A percentile compares a stretch with the other conserved stretches of the same genome.
phyloP scores from a whole-genome alignment of 1,140 invertebrate species.

The Pseudomyrmex concolor region DNA sequence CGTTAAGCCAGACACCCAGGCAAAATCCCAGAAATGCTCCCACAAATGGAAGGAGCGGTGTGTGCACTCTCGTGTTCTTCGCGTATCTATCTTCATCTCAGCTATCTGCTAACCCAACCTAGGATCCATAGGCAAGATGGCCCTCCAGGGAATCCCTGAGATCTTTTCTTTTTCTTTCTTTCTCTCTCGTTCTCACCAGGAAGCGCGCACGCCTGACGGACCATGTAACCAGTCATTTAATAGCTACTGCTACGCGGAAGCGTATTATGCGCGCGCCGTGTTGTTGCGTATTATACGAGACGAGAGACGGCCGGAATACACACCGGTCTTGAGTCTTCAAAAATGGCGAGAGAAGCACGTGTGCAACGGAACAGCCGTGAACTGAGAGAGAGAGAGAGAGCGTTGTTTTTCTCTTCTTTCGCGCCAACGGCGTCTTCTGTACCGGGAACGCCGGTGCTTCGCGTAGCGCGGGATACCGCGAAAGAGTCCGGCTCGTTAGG shows the following conservation, averaged over 20 bases:
- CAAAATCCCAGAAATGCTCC: slow-evolving; percentile 46
- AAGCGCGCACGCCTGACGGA: slow-evolving; percentile 66
- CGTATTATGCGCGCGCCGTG: slow-evolving; percentile 65
- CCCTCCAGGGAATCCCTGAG: slow-evolving; percentile 16
- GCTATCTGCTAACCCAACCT: slow-evolving; percentile 3
- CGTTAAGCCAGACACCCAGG: slow-evolving; percentile 47
- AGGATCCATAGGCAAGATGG: slow-evolving; percentile 30
- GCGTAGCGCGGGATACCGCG: neutral
- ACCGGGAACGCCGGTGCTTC: neutral
- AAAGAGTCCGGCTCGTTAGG: slow-evolving; percentile 56
- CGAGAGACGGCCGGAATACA: slow-evolving; percentile 30
- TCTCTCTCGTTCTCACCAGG: slow-evolving; percentile 55
- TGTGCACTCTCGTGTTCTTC: slow-evolving; percentile 19
- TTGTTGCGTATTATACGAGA: slow-evolving; percentile 72
- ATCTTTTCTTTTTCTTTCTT: slow-evolving; percentile 7
- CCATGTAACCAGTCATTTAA: slow-evolving; percentile 75
- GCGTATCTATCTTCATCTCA: slow-evolving; percentile 53
- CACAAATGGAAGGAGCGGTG: slow-evolving; percentile 22
- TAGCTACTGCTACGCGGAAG: slow-evolving; percentile 76
- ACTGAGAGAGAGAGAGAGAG: neutral
- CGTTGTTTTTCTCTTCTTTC: neutral
- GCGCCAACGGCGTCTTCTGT: neutral
- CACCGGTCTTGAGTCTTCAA: slow-evolving; percentile 60
- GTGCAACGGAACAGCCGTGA: slow-evolving; percentile 5
- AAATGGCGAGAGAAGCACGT: slow-evolving; percentile 65